Conservation (phyloP, 2,888 invertebrate genomes). For the Oithona nana region DNA sequence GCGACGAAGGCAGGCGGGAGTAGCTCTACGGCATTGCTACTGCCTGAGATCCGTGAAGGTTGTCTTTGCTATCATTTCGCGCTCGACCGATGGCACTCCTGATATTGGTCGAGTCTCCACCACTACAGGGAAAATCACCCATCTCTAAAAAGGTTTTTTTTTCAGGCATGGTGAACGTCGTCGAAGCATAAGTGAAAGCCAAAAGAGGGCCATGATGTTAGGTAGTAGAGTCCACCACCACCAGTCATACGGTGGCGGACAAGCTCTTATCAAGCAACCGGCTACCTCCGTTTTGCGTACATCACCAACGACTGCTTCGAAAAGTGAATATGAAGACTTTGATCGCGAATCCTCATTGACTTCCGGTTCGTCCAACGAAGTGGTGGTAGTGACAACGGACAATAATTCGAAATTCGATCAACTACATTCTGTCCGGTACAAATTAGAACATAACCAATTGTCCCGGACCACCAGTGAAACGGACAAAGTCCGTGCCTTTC, state of each 20-base stretch:
- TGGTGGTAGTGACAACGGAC: not conserved
- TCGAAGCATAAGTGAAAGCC: not conserved
- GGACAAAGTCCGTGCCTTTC: not conserved
- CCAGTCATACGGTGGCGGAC: not conserved
- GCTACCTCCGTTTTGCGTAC: not conserved
- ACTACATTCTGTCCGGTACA: slow-evolving; percentile 3
- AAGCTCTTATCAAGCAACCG: not conserved
- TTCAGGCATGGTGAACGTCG: not conserved
- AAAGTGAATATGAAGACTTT: no score
- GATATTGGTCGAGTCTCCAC: no score
- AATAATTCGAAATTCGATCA: not conserved
- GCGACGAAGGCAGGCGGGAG: no score
- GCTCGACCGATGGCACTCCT: no score
- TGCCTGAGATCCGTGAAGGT: no score
- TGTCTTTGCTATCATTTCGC: no score
- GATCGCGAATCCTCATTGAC: not conserved
- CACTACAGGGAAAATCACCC: no score
- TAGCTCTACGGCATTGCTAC: no score
- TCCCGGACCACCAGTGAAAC: not conserved
- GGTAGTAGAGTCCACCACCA: not conserved
- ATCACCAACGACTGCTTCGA: no score
- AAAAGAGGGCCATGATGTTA: not conserved
- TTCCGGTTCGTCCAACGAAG: not conserved
- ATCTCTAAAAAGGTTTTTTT: no score
- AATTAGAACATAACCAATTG: slow-evolving; percentile 7